Evolutionary conservation across 2,888 invertebrate genomes (phyloP).

Genomic region (Sinhomidia bicolor): DNA sequence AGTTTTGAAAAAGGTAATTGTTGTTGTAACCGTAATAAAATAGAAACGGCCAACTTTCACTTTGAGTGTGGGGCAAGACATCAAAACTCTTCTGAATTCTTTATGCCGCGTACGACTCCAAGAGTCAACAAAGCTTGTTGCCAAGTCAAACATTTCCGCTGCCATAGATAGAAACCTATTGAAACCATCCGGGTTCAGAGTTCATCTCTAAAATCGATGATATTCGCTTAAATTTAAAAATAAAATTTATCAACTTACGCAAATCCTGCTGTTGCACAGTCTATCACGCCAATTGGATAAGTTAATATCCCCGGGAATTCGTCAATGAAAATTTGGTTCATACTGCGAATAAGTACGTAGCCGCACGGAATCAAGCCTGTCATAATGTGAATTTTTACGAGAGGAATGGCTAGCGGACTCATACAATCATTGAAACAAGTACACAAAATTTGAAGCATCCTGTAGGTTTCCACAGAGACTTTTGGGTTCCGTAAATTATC

Average conservation of each 20-base stretch:
- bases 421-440: slow-evolving; percentile 71
- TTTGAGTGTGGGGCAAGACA: slow-evolving; percentile 66
- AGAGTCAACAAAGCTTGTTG: slow-evolving; percentile 65
- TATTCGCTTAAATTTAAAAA: no score
- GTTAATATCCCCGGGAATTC: slow-evolving; percentile 74
- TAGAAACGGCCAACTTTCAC: slow-evolving; percentile 66
- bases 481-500: slow-evolving; percentile 44
- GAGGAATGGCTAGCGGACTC: slow-evolving; percentile 68
- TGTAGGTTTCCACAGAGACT: slow-evolving; percentile 41
- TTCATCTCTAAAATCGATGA: no score
- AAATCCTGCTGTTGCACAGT: slow-evolving; percentile 64
- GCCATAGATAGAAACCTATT: slow-evolving; percentile 62
- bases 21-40: slow-evolving; percentile 66
- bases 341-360: slow-evolving; percentile 67
- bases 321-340: slow-evolving; percentile 69
- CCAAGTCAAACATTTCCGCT: slow-evolving; percentile 68
- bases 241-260: no score
- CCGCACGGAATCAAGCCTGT: slow-evolving; percentile 62
- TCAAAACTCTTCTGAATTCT: slow-evolving; percentile 61
- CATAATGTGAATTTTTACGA: slow-evolving; percentile 58
- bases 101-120: slow-evolving; percentile 74
- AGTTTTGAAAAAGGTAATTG: slow-evolving; percentile 69
- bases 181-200: no score
- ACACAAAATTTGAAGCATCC: slow-evolving; percentile 59
- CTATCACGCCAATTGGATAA: slow-evolving; percentile 67